These are phyloP conservation scores for Mirza zaza DNA, from an alignment of 2,113 vertebrate genomes.

Conservation along the genomic window DNA sequence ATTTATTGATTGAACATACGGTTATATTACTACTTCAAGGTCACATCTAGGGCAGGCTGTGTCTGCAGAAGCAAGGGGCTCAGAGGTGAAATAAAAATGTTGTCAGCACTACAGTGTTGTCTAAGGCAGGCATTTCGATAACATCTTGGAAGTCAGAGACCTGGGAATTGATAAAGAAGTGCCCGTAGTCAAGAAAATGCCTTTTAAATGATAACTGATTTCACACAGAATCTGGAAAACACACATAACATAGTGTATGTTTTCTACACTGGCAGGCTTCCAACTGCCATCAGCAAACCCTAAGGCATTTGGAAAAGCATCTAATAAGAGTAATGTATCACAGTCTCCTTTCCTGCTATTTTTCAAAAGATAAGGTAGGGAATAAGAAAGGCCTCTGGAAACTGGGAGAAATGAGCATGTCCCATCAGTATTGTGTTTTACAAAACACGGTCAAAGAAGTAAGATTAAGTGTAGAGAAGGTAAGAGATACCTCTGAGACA, in stretches of 20 bases:
- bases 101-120: not conserved
- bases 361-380: not conserved
- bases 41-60: not conserved
- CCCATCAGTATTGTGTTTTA: not conserved
- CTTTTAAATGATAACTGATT: slow-evolving; percentile 34
- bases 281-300: not conserved
- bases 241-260: not conserved
- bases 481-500: not conserved
- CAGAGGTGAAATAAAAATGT: not conserved
- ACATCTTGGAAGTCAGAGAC: not conserved
- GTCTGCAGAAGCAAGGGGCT: not conserved
- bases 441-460: not conserved
- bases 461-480: not conserved
- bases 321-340: not conserved
- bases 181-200: not conserved
- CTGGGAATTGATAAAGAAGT: not conserved
- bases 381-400: not conserved
- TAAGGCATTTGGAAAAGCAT: not conserved
- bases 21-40: not conserved
- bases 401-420: not conserved
- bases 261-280: not conserved
- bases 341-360: not conserved
- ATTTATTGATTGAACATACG: not conserved
- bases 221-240: not conserved
- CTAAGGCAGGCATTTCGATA: not conserved